Evolutionary conservation across 2,113 vertebrate genomes (phyloP), one percentile per base, ranked within the genome.

Genomic region (Beaufortia kweichowensis): DNA sequence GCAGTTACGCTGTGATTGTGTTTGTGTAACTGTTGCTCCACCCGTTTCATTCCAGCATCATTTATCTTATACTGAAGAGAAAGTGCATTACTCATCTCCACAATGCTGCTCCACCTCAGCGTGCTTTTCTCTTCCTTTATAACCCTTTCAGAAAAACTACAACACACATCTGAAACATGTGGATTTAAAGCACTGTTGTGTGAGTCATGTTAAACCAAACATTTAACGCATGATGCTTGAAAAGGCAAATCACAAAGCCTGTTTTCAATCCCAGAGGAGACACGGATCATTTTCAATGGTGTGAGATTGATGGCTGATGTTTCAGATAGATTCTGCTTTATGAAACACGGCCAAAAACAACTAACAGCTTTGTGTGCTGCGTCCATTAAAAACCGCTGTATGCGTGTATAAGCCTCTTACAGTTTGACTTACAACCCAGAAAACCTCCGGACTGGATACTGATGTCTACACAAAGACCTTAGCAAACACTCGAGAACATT

Each of bases 281-380:
- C 17, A n/a, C 14, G 19, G 2, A 59, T 71, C 31, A 57, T 70
- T 57, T 57, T 5, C 15, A 28, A 69, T 31, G 1, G 29, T 65
- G 75, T 66, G 69, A 41, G 53, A 79, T 43, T 70, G 21, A 71
- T 62, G 56, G 64, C 29, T 55, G 59, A 77, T 48, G 26, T 80
- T 65, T 62, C 24, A 19, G 61, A 26, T 26, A 55, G 55, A 75
- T 29, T 50, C n/a, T 59, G 43, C 26, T 43, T 55, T 14, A 35
- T 29, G n/a, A 56, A 43, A 19, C 60, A 12, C 23, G 12, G 69
- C 35, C 77, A 79, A 66, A 15, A 71, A 79, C 72, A 68, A 74
- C 80, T 50, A 62, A 46, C 41, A 43, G 53, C 68, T 72, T 35
- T 61, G 53, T 15, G 43, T 11, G 35, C 46, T 29, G 31, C 62